Evolutionary conservation across 2,888 invertebrate species (phyloP).

Genomic region (Sarcophaga subvicina): DNA sequence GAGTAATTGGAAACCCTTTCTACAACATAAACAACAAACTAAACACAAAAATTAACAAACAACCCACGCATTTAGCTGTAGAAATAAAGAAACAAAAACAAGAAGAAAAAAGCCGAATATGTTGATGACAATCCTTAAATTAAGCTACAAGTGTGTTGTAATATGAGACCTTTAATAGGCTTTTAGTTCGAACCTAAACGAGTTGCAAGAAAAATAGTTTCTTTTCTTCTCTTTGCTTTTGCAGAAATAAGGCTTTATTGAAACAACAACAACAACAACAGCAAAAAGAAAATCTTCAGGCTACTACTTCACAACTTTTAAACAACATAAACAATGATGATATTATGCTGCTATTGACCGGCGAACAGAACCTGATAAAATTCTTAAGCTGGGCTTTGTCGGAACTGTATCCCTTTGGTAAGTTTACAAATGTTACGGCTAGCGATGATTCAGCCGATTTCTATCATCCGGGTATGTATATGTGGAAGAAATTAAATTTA

Average conservation of each 20-base stretch:
- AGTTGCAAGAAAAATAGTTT: constrained; percentile 42
- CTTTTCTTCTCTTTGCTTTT: background rate
- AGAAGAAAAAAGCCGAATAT: background rate
- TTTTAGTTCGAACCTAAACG: constrained; percentile 14
- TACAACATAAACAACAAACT: background rate
- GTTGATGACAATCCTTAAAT: constrained; percentile 59
- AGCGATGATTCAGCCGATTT: constrained; percentile 71
- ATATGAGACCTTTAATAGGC: constrained; percentile 50
- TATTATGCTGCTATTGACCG: constrained; percentile 76
- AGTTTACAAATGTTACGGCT: constrained; percentile 60
- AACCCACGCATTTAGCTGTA: constrained; percentile 54
- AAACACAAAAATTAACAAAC: constrained; percentile 23
- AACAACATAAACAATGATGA: constrained; percentile 69
- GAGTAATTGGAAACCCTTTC: constrained; percentile 56
- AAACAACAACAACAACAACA: constrained; percentile 26
- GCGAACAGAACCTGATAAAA: constrained; percentile 77
- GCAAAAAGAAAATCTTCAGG: too few relatives aligned
- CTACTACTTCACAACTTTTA: background rate
- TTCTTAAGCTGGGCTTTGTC: constrained; percentile 79
- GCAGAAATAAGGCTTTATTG: constrained; percentile 50
- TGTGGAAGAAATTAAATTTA: constrained; percentile 79
- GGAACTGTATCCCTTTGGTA: constrained; percentile 74
- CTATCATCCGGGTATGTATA: constrained; percentile 76
- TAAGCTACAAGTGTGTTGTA: constrained; percentile 62
- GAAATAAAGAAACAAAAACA: background rate